Evolutionary conservation across 2,888 invertebrate genomes (phyloP).

Genomic region (Noctua pronuba): DNA sequence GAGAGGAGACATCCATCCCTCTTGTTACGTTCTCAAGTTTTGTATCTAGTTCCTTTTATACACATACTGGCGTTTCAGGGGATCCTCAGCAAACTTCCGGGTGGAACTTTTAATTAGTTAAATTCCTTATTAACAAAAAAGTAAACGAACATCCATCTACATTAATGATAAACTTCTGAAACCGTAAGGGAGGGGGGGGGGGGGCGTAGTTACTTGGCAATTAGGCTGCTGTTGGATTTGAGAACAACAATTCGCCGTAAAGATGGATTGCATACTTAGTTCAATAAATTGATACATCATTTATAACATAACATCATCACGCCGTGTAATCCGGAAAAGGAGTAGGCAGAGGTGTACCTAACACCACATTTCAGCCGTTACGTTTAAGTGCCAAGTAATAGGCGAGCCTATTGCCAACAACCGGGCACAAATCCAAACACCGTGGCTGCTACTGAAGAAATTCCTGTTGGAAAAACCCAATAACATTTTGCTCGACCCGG

Average conservation of each 20-base stretch:
- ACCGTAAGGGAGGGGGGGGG: neutral
- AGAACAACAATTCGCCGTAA: neutral
- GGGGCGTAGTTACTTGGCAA: neutral
- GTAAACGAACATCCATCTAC: conserved; percentile 52
- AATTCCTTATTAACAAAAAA: conserved; percentile 65
- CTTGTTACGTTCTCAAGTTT: neutral
- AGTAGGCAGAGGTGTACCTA: too few species aligned
- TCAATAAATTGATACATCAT: neutral
- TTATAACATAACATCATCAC: too few species aligned
- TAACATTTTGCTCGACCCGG: too few species aligned
- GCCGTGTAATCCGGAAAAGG: too few species aligned
- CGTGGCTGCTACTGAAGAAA: too few species aligned
- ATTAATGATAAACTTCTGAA: conserved; percentile 51
- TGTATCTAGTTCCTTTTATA: conserved; percentile 30
- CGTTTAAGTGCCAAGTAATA: too few species aligned
- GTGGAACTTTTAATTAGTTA: conserved; percentile 64
- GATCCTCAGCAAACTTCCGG: conserved; percentile 49
- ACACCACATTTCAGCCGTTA: too few species aligned
- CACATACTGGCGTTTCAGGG: conserved; percentile 32
- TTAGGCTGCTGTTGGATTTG: neutral
- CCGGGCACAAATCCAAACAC: too few species aligned
- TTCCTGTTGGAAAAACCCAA: too few species aligned
- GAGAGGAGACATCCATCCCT: conserved; percentile 7
- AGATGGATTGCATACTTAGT: neutral
- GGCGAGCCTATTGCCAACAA: too few species aligned